A percentile compares a stretch with the other conserved stretches of the same genome.
Evolutionary conservation across 2,888 invertebrate genomes (phyloP).

Genomic region (Ceriagrion tenellum): DNA sequence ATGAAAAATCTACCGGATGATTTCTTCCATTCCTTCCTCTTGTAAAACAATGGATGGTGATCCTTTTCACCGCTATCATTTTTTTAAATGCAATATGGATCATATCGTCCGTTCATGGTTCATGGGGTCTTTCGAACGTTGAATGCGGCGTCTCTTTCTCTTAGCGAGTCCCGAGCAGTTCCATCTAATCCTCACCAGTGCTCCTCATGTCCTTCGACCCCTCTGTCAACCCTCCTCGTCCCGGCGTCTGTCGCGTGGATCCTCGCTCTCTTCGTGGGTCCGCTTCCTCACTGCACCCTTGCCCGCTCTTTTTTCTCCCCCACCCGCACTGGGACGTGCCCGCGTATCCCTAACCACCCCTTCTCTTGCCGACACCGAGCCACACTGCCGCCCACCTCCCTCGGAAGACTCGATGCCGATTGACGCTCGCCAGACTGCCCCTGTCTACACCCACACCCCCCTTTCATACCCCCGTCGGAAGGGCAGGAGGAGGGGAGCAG

Average conservation of each 20-base stretch:
- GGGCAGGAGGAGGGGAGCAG: not conserved
- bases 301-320: not conserved
- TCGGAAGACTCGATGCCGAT: conserved; percentile 23
- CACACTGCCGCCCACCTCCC: not conserved
- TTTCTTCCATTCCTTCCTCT: too few relatives aligned
- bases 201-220: not conserved
- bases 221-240: not conserved
- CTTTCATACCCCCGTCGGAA: too few relatives aligned
- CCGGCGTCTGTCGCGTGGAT: too few relatives aligned
- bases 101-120: too few relatives aligned
- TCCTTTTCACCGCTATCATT: too few relatives aligned
- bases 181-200: too few relatives aligned
- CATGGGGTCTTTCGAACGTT: not conserved
- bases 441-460: not conserved
- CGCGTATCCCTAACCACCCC: too few relatives aligned
- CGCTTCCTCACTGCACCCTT: not conserved
- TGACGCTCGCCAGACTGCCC: conserved; percentile 51
- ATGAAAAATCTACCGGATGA: too few relatives aligned
- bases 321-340: not conserved
- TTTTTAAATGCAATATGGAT: too few relatives aligned
- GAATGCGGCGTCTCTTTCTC: not conserved
- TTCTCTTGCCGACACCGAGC: not conserved
- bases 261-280: not conserved
- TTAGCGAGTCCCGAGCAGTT: too few relatives aligned
- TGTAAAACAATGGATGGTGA: too few relatives aligned